Conservation (phyloP, 1,140 invertebrate species). For the Panagrolaimus sp. region DNA sequence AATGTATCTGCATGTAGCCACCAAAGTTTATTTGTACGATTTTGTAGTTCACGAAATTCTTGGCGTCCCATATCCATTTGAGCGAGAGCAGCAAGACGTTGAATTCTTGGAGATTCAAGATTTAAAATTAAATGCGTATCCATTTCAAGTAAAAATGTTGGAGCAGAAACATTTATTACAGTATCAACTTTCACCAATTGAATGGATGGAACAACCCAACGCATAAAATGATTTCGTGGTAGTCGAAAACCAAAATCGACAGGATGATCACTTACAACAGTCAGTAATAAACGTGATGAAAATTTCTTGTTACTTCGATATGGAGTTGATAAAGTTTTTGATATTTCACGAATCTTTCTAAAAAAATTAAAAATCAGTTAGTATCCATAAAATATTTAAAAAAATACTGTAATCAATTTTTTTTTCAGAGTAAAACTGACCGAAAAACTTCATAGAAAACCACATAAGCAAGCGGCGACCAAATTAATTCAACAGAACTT, state of each 20-base stretch:
- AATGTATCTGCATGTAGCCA: slow-evolving; percentile 68
- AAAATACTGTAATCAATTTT: no score
- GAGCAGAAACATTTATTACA: slow-evolving; percentile 25
- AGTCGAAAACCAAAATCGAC: slow-evolving; percentile 35
- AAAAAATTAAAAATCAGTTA: no score
- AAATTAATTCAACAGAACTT: slow-evolving; percentile 31
- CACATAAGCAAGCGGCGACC: slow-evolving; percentile 39
- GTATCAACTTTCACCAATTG: slow-evolving; percentile 20
- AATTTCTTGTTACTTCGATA: not conserved
- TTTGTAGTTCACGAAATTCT: slow-evolving; percentile 34
- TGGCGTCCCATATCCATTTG: slow-evolving; percentile 40
- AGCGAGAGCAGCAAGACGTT: slow-evolving; percentile 22
- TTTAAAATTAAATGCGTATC: slow-evolving; percentile 45
- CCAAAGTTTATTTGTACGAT: slow-evolving; percentile 55
- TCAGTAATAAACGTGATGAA: not conserved
- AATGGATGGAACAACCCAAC: slow-evolving; percentile 47
- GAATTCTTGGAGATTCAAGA: slow-evolving; percentile 30
- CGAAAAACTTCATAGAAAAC: slow-evolving; percentile 35
- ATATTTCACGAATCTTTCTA: no score
- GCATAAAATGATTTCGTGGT: slow-evolving; percentile 41
- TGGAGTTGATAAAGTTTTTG: not conserved
- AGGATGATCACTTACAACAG: slow-evolving; percentile 23
- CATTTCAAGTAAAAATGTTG: slow-evolving; percentile 41
- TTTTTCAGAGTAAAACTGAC: not conserved
- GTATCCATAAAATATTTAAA: no score